Base-by-base conservation (phyloP, 64 coral and sea anemone species). In the Pachyseris speciosa region DNA sequence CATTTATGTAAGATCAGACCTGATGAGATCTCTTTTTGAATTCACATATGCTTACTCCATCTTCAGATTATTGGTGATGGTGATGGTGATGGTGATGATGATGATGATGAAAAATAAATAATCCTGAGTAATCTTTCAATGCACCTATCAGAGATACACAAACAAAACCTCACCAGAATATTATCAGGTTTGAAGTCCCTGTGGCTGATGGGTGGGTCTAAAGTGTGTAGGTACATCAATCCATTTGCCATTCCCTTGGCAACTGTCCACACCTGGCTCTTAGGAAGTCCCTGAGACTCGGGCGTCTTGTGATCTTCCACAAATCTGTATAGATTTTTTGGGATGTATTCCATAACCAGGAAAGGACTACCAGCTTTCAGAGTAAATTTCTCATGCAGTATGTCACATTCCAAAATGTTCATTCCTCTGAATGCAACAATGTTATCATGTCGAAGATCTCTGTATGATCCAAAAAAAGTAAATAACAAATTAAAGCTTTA, bases 101-200 rank as follows among this genome's bases (percentile, higher is more conserved):
- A n/a, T n/a, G n/a, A 49, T 13, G 48, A 41, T 12, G 15, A 42
- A 75, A 84, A 47, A 4, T 40, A 19, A 42, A 36, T 12, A n/a
- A n/a, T n/a, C n/a, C n/a, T n/a, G n/a, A n/a, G n/a, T n/a, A n/a
- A n/a, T n/a, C n/a, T n/a, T n/a, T n/a, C n/a, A n/a, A n/a, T n/a
- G n/a, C n/a, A n/a, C n/a, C n/a, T n/a, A n/a, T 19, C 24, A 26
- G 7, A 28, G 5, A 34, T 53, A 42, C n/a, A 20, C 38, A 20
- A 5, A 31, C 64, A 75, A 2, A 22, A 3, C 25, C 85, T 89
- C 48, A 98, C 96, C 90, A 98, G 85, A 34, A 98, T 95, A 42
- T 98, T 98, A 64, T 98, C 96, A 83, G 96, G 96, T 74, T 98
- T 98, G 12, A 98, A 84, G 17, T 98, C 96, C 13, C 96, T 59